Evolutionary conservation across 2,113 vertebrate species (phyloP).

Genomic region (Embiotoca jacksoni): DNA sequence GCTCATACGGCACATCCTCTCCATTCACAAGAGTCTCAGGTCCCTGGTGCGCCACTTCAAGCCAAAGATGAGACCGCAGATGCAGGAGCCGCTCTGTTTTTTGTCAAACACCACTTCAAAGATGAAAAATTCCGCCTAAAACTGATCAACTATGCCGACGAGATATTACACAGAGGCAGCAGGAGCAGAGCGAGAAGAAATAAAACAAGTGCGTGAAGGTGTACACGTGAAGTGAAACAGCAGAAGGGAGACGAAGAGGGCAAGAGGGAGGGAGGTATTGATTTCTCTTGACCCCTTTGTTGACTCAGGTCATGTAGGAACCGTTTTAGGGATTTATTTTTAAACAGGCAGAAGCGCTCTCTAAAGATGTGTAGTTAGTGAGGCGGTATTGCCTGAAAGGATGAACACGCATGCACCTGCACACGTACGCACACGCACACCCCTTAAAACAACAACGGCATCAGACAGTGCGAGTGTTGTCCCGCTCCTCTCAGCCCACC

Average conservation of each 20-base stretch:
- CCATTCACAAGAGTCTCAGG: constrained; percentile 40
- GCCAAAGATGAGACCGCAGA: not conserved
- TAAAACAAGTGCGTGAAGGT: constrained; percentile 38
- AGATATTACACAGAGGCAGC: constrained; percentile 1
- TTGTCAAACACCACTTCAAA: constrained; percentile 8
- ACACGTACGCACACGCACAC: constrained; percentile 33
- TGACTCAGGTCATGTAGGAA: constrained; percentile 83
- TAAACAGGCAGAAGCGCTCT: constrained; percentile 76
- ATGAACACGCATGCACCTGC: constrained; percentile 43
- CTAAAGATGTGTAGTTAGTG: constrained; percentile 66
- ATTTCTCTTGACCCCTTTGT: constrained; percentile 85
- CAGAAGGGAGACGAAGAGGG: constrained; percentile 66
- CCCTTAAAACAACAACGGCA: constrained; percentile 57
- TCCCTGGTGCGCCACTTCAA: not conserved
- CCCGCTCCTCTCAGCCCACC: constrained; percentile 38
- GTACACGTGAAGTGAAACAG: constrained; percentile 58
- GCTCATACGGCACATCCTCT: constrained; percentile 28
- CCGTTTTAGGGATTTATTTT: constrained; percentile 84
- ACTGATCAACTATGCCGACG: not conserved
- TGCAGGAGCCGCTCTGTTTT: constrained; percentile 3
- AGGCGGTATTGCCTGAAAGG: constrained; percentile 62
- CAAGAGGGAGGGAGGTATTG: constrained; percentile 81
- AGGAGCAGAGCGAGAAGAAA: constrained; percentile 26
- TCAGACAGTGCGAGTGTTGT: constrained; percentile 51
- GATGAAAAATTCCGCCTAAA: constrained; percentile 17